Conservation (phyloP, 1,140 invertebrate genomes). For the Drosophila athabasca region DNA sequence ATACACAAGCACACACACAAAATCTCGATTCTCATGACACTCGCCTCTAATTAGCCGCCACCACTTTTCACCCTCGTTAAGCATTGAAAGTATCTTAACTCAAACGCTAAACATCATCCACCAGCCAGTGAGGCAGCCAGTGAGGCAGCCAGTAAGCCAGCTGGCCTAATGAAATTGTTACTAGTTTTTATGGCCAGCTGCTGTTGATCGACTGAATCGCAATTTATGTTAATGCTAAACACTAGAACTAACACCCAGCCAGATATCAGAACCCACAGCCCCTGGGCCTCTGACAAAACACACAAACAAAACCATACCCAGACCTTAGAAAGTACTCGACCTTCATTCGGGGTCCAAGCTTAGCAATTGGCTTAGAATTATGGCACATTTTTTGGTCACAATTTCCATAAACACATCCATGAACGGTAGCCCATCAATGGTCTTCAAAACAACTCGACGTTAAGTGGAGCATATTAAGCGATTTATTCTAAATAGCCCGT, state of each 20-base stretch:
- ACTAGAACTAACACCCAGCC: conserved; percentile 29
- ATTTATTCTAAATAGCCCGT: conserved; percentile 57
- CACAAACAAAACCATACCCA: conserved; percentile 3
- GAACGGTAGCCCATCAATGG: conserved; percentile 47
- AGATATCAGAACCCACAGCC: conserved; percentile 25
- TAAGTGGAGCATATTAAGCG: conserved; percentile 53
- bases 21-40: conserved; percentile 25
- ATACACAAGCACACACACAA: not conserved
- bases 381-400: conserved; percentile 36
- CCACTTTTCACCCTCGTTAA: conserved; percentile 64
- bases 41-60: conserved; percentile 48
- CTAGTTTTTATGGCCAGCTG: conserved; percentile 68
- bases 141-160: conserved; percentile 11
- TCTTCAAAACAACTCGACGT: conserved; percentile 26
- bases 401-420: conserved; percentile 55
- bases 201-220: conserved; percentile 68
- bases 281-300: not conserved
- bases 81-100: conserved; percentile 42
- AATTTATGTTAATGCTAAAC: conserved; percentile 66
- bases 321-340: conserved; percentile 67
- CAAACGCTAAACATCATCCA: conserved; percentile 18
- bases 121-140: conserved; percentile 1
- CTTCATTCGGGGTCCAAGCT: conserved; percentile 37
- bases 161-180: conserved; percentile 71
- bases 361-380: conserved; percentile 20